Base-by-base conservation (phyloP, 2,888 invertebrate species). In the Drosophila mettleri region DNA sequence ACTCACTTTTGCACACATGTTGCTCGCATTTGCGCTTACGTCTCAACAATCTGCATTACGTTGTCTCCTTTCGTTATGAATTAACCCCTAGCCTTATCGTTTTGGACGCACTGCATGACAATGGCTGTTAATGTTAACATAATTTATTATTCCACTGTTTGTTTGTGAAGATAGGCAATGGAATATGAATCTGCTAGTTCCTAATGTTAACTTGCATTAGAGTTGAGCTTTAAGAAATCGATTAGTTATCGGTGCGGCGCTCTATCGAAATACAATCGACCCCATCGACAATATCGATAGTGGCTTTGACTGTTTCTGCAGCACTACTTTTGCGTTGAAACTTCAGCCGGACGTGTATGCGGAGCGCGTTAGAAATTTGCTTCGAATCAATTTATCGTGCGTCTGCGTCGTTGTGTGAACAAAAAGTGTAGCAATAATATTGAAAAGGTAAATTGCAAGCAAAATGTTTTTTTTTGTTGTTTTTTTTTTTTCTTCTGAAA, bases 401-500 rank as follows among this genome's bases (percentile, higher is more conserved):
- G 78, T 74, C 74, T 74, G 73, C 78, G 69, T 69, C 64, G 79
- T 79, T 65, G 57, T 61, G 68, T 51, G 46, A 59, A 38, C 49
- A 48, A 49, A 71, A 64, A 71, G 71, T 71, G 78, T 75, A 69
- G 60, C 63, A 75, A 74, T 74, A 80, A 80, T 70, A 68, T 77
- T 77, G 22, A 80, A 69, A 74, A 82, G 82, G 82, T 82, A 88
- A 82, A 88, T 82, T 82, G 73, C 69, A 86, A 82, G 83, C 72
- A 69, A 64, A 57, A 61, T 65, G 27, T 12, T 46, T 64, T 70
- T 53, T 64, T 70, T 70, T 58, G 46, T 18, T 65, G 52, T 38
- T 71, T 70, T 76, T 69, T 81, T 76, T 80, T 27, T 9, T 74
- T 52, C 48, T 43, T 67, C 64, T 51, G 49, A 69, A 83, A 63